phyloP scores from a whole-genome alignment of 2,888 invertebrate species.

The Rhamnusium bicolor region DNA sequence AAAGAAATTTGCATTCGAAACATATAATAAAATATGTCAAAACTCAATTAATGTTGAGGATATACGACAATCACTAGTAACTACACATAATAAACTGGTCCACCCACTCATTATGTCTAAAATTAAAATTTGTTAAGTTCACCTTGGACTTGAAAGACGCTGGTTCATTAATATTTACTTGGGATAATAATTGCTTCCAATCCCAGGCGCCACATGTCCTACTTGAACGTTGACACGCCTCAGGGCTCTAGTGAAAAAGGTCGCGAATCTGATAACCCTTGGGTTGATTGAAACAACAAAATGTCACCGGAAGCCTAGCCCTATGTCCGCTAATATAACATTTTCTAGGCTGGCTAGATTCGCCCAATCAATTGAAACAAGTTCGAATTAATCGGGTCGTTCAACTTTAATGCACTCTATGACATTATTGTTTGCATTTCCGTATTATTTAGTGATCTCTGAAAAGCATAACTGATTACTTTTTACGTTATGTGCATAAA shows the following conservation, averaged over 20 bases:
- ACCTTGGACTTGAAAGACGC: conserved; percentile 36
- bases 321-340: conserved; percentile 18
- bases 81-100: conserved; percentile 35
- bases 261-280: conserved; percentile 22
- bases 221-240: not conserved
- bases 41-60: conserved; percentile 51
- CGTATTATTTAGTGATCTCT: conserved; percentile 31
- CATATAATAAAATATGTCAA: conserved; percentile 47
- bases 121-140: conserved; percentile 36
- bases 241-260: conserved; percentile 5
- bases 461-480: not conserved
- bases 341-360: conserved; percentile 37
- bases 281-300: conserved; percentile 29
- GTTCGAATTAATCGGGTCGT: conserved; percentile 44
- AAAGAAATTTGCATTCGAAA: conserved; percentile 31
- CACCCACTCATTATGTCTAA: conserved; percentile 41
- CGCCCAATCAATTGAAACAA: conserved; percentile 43
- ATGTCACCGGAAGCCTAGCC: conserved; percentile 44
- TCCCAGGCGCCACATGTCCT: conserved; percentile 13
- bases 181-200: conserved; percentile 9
- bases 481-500: conserved; percentile 4
- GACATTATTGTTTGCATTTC: conserved; percentile 40
- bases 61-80: conserved; percentile 43
- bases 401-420: conserved; percentile 46
- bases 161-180: conserved; percentile 9